Percentiles rank a stretch among this genome's conserved stretches.
phyloP scores from a whole-genome alignment of 1,140 invertebrate species.

The Pachyrhynchus sulphureomaculatus region DNA sequence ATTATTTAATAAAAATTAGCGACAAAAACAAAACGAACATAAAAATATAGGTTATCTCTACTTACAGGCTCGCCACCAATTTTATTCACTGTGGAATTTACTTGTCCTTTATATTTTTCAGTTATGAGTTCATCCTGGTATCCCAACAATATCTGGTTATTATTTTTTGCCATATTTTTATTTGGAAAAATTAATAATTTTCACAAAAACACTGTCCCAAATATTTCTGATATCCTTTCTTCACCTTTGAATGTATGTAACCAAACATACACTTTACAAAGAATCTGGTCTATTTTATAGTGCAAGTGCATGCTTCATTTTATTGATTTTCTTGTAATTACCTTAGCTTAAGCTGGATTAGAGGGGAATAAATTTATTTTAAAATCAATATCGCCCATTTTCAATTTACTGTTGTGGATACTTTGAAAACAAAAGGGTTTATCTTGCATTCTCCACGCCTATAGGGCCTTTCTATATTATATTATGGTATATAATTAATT shows the following conservation, averaged over 20 bases:
- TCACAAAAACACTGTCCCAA: neutral
- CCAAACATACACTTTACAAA: slow-evolving; percentile 12
- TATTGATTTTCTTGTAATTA: no score
- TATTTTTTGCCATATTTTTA: slow-evolving; percentile 53
- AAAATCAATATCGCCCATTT: no score
- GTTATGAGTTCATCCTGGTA: slow-evolving; percentile 68
- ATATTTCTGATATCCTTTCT: neutral
- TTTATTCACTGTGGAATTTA: slow-evolving; percentile 71
- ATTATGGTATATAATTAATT: no score
- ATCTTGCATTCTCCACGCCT: no score
- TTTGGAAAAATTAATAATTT: neutral
- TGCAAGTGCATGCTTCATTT: no score
- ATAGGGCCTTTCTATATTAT: no score
- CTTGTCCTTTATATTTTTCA: slow-evolving; percentile 60
- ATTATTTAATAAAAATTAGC: neutral
- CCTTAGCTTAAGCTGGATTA: no score
- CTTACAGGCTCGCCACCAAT: slow-evolving; percentile 69
- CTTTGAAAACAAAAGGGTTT: no score
- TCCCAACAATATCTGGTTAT: slow-evolving; percentile 62
- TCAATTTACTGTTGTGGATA: no score
- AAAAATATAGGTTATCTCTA: slow-evolving; percentile 9
- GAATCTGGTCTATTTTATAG: no score
- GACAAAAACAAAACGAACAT: neutral
- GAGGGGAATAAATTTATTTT: no score
- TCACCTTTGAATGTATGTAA: neutral